Evolutionary conservation across 2,888 invertebrate species (phyloP).

Genomic region (Pandemis cinnamomeana): DNA sequence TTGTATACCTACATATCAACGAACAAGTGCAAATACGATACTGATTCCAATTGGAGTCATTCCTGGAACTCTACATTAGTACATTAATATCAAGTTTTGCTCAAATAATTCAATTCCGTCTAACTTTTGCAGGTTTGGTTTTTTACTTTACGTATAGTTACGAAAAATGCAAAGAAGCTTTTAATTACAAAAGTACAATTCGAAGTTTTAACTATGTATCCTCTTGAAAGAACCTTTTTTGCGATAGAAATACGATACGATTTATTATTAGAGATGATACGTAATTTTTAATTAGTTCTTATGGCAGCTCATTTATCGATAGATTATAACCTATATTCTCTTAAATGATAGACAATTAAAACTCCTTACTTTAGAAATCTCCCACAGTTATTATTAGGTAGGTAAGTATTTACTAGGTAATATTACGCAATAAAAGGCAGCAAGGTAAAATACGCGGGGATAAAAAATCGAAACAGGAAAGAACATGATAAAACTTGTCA

Average conservation of each 20-base stretch:
- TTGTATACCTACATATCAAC: conserved; percentile 19
- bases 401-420: neutral
- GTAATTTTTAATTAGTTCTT: no score
- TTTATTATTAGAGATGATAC: no score
- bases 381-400: no score
- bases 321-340: no score
- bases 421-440: neutral
- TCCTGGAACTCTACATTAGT: conserved; percentile 5
- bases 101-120: neutral
- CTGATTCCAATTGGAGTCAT: neutral
- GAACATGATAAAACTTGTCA: conserved; percentile 39
- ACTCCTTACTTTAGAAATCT: neutral
- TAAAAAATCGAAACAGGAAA: conserved; percentile 36
- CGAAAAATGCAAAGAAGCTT: no score
- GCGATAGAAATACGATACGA: no score
- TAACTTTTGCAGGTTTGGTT: neutral
- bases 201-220: no score
- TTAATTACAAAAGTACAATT: no score
- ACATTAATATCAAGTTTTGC: neutral
- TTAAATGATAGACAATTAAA: neutral
- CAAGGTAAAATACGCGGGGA: neutral
- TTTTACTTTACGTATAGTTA: no score
- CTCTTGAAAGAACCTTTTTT: no score
- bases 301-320: no score
- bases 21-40: neutral